A percentile compares a stretch with the other conserved stretches of the same genome.
Conservation (phyloP, 2,113 vertebrate species). For the Casuarius casuarius region DNA sequence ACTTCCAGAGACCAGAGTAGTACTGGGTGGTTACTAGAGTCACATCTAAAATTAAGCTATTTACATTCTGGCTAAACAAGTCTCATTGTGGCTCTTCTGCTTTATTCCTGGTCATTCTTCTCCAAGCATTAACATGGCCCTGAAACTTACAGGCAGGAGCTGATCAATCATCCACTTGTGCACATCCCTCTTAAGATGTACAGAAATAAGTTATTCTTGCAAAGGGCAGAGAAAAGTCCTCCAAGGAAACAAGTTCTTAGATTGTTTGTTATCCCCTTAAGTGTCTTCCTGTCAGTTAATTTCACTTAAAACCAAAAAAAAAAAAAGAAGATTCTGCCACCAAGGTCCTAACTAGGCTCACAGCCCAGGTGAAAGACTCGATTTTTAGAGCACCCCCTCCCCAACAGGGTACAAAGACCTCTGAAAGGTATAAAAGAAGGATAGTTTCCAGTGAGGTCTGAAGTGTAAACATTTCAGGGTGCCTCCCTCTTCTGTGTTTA, state of each 20-base stretch:
- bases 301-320: not conserved
- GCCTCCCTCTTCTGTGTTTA: not conserved
- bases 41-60: conserved; percentile 36
- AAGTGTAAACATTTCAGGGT: not conserved
- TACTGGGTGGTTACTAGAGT: not conserved
- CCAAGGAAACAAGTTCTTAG: not conserved
- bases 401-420: not conserved
- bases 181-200: not conserved
- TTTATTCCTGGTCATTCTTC: not conserved
- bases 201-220: not conserved
- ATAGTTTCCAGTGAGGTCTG: conserved; percentile 29
- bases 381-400: not conserved
- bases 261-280: not conserved
- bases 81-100: not conserved
- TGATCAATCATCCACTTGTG: not conserved
- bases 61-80: conserved; percentile 38
- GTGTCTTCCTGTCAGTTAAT: not conserved
- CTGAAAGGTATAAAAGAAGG: not conserved
- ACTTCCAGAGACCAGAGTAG: not conserved
- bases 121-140: not conserved
- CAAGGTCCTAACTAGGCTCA: not conserved
- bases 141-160: not conserved
- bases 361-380: rapidly evolving
- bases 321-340: not conserved
- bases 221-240: not conserved